Evolutionary conservation across 2,113 vertebrate genomes (phyloP).

Genomic region (Natator depressus): DNA sequence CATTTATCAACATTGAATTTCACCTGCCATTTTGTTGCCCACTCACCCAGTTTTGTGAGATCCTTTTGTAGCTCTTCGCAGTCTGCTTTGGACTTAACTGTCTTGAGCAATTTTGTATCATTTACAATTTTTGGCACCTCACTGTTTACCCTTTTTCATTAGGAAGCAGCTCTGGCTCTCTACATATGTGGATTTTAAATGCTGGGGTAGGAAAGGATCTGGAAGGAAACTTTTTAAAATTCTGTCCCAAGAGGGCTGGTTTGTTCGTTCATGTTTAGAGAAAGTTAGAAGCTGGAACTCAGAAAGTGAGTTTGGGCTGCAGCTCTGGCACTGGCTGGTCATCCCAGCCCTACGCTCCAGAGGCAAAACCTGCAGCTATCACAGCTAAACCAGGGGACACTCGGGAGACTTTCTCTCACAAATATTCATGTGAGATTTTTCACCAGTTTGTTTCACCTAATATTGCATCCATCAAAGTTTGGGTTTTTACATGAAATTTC

Average conservation of each 20-base stretch:
- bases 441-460: background rate
- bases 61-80: no score
- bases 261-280: background rate
- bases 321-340: background rate
- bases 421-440: background rate
- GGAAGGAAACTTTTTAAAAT: no score
- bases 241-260: no score
- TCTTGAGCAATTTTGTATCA: no score
- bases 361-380: background rate
- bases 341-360: rapidly evolving
- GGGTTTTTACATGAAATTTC: background rate
- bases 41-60: no score
- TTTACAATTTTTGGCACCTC: no score
- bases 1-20: no score
- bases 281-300: background rate
- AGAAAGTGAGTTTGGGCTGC: no score
- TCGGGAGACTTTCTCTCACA: background rate
- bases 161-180: no score
- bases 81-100: no score
- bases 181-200: background rate
- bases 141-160: no score
- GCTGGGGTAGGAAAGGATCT: background rate
- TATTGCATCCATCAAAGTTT: slow-evolving; percentile 8
- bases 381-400: background rate
- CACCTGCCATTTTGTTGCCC: no score